Conservation (phyloP, 2,797 vertebrate genomes). For the Sebastolobus altivelis region DNA sequence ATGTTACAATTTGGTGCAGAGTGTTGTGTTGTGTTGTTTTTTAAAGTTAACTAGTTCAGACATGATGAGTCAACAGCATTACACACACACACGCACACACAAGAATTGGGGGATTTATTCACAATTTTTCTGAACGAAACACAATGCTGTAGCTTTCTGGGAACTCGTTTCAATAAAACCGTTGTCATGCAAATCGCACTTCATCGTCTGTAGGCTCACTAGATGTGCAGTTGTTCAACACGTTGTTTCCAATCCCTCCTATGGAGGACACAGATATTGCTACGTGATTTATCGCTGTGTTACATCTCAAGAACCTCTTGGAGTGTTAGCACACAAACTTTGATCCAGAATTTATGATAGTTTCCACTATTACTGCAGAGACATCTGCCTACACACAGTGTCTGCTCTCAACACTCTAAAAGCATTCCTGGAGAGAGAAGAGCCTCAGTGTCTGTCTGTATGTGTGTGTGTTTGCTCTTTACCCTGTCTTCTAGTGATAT, state of each 20-base stretch:
- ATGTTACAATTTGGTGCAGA: not conserved
- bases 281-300: constrained; percentile 44
- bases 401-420: constrained; percentile 72
- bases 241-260: constrained; percentile 26
- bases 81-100: not conserved
- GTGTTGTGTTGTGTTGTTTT: not conserved
- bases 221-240: constrained; percentile 29
- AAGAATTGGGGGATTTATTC: not conserved
- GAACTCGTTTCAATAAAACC: constrained; percentile 15
- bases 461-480: constrained; percentile 42
- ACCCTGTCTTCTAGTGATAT: constrained; percentile 64
- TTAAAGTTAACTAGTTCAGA: not conserved
- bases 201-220: constrained; percentile 3
- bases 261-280: constrained; percentile 43
- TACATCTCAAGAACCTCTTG: constrained; percentile 47
- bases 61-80: not conserved
- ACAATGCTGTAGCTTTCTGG: not conserved
- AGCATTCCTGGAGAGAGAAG: constrained; percentile 80
- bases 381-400: constrained; percentile 66
- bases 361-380: constrained; percentile 76
- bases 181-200: constrained; percentile 4
- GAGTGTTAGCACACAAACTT: constrained; percentile 38
- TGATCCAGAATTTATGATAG: constrained; percentile 69
- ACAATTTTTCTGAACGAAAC: not conserved
- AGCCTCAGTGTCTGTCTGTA: constrained; percentile 20